phyloP scores from a whole-genome alignment of 1,140 invertebrate species.

The Antheraea mylitta region DNA sequence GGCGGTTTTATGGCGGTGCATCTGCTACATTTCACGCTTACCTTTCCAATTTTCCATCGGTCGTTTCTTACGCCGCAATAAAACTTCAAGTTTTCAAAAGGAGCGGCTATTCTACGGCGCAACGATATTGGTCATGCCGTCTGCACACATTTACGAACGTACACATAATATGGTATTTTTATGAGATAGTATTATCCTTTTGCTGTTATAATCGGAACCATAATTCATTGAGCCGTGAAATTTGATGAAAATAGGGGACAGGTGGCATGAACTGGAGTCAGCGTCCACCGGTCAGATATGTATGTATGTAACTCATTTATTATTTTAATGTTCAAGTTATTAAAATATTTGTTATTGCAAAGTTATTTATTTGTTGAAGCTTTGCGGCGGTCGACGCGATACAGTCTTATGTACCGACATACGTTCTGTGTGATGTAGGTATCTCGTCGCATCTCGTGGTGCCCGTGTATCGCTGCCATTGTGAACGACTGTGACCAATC shows the following conservation, averaged over 20 bases:
- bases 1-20: conserved; percentile 44
- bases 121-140: conserved; percentile 63
- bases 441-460: conserved; percentile 41
- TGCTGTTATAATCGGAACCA: neutral
- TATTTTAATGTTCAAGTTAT: conserved; percentile 54
- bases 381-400: conserved; percentile 54
- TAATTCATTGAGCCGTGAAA: neutral
- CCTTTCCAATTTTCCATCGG: conserved; percentile 70
- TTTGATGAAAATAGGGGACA: conserved; percentile 26
- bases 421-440: conserved; percentile 21
- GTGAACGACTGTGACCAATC: conserved; percentile 62
- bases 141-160: conserved; percentile 38
- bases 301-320: conserved; percentile 53
- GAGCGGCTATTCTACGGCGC: conserved; percentile 47
- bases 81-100: conserved; percentile 68
- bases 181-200: neutral
- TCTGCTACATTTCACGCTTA: conserved; percentile 73
- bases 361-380: conserved; percentile 68
- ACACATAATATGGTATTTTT: neutral
- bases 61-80: conserved; percentile 56
- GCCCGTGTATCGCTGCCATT: conserved; percentile 32
- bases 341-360: conserved; percentile 77
- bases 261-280: conserved; percentile 9
- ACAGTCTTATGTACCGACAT: conserved; percentile 44
- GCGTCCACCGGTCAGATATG: conserved; percentile 43